phyloP scores from a whole-genome alignment of 2,797 vertebrate species.

The Champsocephalus esox region DNA sequence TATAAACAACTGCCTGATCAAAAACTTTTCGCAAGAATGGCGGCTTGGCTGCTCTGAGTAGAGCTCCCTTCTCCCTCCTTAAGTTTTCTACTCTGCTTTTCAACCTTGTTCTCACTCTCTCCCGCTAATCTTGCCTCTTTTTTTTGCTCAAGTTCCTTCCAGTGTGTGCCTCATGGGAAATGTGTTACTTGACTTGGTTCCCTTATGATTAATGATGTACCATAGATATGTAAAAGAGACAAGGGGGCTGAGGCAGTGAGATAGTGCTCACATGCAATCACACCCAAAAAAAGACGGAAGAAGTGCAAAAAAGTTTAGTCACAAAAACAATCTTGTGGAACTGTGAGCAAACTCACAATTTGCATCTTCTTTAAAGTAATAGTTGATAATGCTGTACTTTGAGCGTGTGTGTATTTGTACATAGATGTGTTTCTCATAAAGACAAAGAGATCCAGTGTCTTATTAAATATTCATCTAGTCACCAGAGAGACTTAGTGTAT shows the following conservation, averaged over 20 bases:
- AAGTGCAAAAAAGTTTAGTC: constrained; percentile 43
- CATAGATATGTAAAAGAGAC: constrained; percentile 62
- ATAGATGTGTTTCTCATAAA: constrained; percentile 48
- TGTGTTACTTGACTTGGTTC: constrained; percentile 72
- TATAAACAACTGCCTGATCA: constrained; percentile 65
- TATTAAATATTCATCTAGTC: constrained; percentile 88
- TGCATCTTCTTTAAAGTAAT: constrained; percentile 16
- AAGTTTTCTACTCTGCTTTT: constrained; percentile 53
- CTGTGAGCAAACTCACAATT: constrained; percentile 28
- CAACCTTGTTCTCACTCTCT: constrained; percentile 42
- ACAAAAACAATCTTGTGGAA: constrained; percentile 37
- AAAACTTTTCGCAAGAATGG: constrained; percentile 64
- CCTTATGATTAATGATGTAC: constrained; percentile 80
- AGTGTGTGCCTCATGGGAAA: constrained; percentile 63
- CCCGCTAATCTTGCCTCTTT: constrained; percentile 24
- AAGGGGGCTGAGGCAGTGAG: constrained; percentile 46
- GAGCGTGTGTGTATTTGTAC: constrained; percentile 11
- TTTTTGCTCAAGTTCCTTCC: constrained; percentile 42
- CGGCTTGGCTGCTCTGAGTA: constrained; percentile 46
- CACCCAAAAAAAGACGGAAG: constrained; percentile 7
- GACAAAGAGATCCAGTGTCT: constrained; percentile 75
- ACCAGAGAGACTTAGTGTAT: constrained; percentile 83
- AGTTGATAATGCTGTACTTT: constrained; percentile 22
- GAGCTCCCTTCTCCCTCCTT: constrained; percentile 52
- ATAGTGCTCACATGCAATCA: constrained; percentile 33